Base-by-base conservation (phyloP, 2,888 invertebrate genomes). In the Agapostemon virescens region DNA sequence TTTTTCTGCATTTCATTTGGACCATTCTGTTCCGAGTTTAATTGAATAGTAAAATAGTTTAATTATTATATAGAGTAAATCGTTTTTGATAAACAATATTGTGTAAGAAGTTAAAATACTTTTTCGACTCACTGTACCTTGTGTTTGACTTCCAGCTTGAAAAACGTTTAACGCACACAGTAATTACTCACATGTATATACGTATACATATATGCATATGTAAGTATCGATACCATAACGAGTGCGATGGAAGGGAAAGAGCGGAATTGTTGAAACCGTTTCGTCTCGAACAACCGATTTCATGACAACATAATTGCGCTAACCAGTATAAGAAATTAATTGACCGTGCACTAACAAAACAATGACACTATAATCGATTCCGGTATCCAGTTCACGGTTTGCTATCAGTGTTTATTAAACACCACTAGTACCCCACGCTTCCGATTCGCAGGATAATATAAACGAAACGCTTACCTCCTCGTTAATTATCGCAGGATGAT, bases 401-500 rank as follows among this genome's bases (percentile, higher is more conserved):
- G 40, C 38, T 13, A 33, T 52, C 13, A 30, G 20, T 38, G n/a
- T 64, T 55, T 69, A 64, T 45, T 20, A 40, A 52, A 4, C 26
- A 7, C 26, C 52, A 6, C 23, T 17, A 36, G 58, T n/a, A 11
- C 17, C 17, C 4, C 20, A 23, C 20, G 36, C n/a, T 52, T 64
- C 17, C 13, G 36, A 64, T 63, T 42, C 63, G 5, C 9, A 33
- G 69, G 26, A 20, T 63, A 55, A 26, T 33, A 30, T 7, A 11
- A n/a, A 42, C 26, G 9, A 5, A 36, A 52, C 42, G 52, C 42
- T 79, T 52, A 38, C 52, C 33, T 63, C 45, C 38, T 42, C 40
- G 33, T 61, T 66, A 73, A 78, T 77, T 73, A 64, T 64, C 23
- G 13, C 20, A 0, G 17, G 20, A 42, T 33, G 69, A 77, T 77